Percentiles rank a stretch among this genome's conserved stretches.
These are phyloP conservation scores for Balanococcus diminutus DNA, from an alignment of 2,888 invertebrate species.

Conservation along the genomic window DNA sequence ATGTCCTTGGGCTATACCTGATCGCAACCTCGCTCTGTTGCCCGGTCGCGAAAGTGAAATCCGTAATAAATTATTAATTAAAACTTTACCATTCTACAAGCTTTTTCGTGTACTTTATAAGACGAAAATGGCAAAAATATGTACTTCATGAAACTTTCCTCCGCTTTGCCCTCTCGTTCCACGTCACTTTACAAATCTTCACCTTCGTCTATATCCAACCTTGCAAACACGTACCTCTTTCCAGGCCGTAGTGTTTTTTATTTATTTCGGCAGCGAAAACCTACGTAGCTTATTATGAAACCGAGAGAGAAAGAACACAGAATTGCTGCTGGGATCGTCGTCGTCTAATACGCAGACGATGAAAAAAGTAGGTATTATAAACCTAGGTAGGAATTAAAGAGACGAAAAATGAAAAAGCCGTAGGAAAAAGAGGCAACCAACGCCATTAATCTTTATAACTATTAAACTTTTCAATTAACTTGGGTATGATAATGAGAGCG, in stretches of 20 bases:
- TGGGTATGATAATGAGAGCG: background rate
- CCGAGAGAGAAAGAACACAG: background rate
- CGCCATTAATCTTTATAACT: background rate
- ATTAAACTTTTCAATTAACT: background rate
- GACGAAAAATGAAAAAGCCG: background rate
- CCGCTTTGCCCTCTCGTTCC: background rate
- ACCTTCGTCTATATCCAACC: too few species aligned
- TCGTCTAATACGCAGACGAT: background rate
- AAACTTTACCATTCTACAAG: conserved; percentile 14
- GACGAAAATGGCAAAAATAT: conserved; percentile 13
- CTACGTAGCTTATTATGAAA: too few species aligned
- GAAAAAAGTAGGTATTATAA: background rate
- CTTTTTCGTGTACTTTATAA: conserved; percentile 23
- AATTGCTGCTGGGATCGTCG: background rate
- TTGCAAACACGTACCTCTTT: too few species aligned
- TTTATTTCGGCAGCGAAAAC: too few species aligned
- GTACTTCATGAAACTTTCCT: background rate
- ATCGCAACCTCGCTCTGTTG: background rate
- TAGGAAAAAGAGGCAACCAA: background rate
- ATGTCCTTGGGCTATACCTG: too few species aligned
- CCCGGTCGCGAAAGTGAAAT: background rate
- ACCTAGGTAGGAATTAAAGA: background rate
- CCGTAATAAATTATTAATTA: conserved; percentile 9
- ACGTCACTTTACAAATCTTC: too few species aligned
- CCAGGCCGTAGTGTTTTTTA: too few species aligned